These are phyloP conservation scores for Chrosomus eos DNA, from an alignment of 2,797 vertebrate species.

Conservation along the genomic window DNA sequence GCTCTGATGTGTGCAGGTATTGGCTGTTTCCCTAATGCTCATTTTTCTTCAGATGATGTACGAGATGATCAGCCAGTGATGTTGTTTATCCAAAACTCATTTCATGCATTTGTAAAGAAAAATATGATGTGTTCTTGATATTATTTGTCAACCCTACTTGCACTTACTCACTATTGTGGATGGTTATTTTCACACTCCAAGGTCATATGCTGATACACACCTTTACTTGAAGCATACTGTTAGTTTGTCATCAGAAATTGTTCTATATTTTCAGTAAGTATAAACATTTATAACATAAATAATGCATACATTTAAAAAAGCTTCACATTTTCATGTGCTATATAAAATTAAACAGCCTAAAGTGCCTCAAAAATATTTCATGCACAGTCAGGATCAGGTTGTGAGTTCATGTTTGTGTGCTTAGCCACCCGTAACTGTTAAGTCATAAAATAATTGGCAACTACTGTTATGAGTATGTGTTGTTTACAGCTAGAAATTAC, in stretches of 20 bases:
- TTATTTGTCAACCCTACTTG: constrained; percentile 15
- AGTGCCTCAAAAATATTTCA: background rate
- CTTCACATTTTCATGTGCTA: background rate
- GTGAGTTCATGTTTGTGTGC: background rate
- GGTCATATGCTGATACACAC: constrained; percentile 7
- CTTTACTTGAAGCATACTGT: background rate
- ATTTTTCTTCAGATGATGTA: constrained; percentile 43
- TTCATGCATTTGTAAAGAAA: constrained; percentile 41
- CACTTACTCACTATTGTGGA: background rate
- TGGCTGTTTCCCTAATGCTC: constrained; percentile 28
- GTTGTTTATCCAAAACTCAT: constrained; percentile 31
- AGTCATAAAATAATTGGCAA: constrained; percentile 9
- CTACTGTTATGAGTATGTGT: constrained; percentile 1
- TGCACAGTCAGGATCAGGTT: background rate
- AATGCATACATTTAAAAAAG: background rate
- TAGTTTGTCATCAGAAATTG: background rate
- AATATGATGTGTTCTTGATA: background rate
- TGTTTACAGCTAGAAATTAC: background rate
- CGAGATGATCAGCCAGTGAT: constrained; percentile 42
- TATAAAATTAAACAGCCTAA: background rate
- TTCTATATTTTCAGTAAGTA: background rate
- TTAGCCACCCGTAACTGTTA: constrained; percentile 1
- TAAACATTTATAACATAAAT: background rate
- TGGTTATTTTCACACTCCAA: background rate
- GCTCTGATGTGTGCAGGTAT: constrained; percentile 44